Evolutionary conservation across 2,113 vertebrate genomes (phyloP).

Genomic region (Atlantisia rogersi): DNA sequence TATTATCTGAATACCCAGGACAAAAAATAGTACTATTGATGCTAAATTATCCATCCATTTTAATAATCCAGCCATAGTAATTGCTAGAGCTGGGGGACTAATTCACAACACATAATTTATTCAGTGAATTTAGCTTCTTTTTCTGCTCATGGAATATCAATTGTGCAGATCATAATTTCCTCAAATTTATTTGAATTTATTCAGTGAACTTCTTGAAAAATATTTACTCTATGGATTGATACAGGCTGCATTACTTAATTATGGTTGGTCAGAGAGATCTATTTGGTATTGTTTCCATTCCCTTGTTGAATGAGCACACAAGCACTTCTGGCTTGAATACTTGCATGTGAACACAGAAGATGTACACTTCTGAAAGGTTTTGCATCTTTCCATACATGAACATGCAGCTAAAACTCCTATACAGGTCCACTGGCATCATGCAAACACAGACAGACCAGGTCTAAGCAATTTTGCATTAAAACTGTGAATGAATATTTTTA

Average conservation of each 20-base stretch:
- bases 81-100: conserved; percentile 28
- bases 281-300: conserved; percentile 60
- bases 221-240: conserved; percentile 63
- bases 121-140: conserved; percentile 42
- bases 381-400: conserved; percentile 42
- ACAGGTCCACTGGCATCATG: background rate
- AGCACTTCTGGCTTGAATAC: conserved; percentile 35
- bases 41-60: conserved; percentile 13
- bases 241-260: conserved; percentile 59
- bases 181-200: conserved; percentile 60
- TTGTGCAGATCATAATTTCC: conserved; percentile 39
- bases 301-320: conserved; percentile 58
- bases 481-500: conserved; percentile 27
- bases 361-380: conserved; percentile 34
- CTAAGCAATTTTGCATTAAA: conserved; percentile 22
- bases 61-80: conserved; percentile 26
- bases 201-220: conserved; percentile 55
- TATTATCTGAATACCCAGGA: background rate
- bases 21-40: conserved; percentile 19
- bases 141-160: conserved; percentile 41
- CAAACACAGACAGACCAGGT: background rate
- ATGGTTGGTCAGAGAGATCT: conserved; percentile 46
- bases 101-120: conserved; percentile 43
- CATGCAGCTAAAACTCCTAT: conserved; percentile 19
- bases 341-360: background rate